A percentile compares a stretch with the other conserved stretches of the same genome.
phyloP scores from a whole-genome alignment of 2,797 vertebrate species.

The Esox masquinongy region DNA sequence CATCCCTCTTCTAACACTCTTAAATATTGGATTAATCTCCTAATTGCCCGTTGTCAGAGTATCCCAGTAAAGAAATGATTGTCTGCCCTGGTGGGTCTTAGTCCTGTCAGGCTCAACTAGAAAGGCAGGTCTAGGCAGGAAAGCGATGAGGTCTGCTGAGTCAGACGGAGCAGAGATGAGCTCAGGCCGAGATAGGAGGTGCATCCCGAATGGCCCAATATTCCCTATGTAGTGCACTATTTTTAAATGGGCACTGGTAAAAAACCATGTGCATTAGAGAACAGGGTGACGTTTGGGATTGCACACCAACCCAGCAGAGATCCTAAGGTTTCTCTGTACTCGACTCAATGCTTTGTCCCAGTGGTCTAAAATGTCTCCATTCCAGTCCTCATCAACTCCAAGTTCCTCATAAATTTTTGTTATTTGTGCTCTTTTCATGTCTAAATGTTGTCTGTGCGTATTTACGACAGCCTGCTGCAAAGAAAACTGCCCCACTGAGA shows the following conservation, averaged over 20 bases:
- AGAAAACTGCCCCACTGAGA: background rate
- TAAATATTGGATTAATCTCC: background rate
- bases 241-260: background rate
- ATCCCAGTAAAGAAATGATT: background rate
- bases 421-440: background rate
- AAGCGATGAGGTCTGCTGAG: background rate
- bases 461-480: background rate
- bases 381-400: background rate
- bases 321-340: background rate
- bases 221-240: background rate
- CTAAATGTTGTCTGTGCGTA: background rate
- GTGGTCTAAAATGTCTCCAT: background rate
- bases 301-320: background rate
- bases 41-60: slow-evolving; percentile 2
- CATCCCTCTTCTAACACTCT: background rate
- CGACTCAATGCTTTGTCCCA: background rate
- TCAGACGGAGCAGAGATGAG: background rate
- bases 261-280: background rate
- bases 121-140: background rate
- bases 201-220: background rate
- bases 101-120: background rate
- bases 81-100: background rate
- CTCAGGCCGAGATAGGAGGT: background rate
- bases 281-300: background rate
- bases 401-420: background rate